phyloP scores from a whole-genome alignment of 2,797 vertebrate genomes.

The Lepidocolaptes lacrymiger region DNA sequence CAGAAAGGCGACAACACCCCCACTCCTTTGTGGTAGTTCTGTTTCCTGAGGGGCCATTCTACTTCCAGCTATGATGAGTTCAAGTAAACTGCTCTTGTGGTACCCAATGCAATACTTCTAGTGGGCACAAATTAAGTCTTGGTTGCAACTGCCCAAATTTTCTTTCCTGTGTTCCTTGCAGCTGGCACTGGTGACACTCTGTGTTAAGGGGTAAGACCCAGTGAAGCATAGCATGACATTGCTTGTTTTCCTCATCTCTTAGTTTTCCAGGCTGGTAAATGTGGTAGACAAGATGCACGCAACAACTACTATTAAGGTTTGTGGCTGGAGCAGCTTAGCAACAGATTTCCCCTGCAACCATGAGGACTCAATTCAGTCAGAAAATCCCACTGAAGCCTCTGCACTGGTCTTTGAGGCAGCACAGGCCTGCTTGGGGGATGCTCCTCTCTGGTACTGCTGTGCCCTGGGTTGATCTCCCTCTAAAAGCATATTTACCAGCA shows the following conservation, averaged over 20 bases:
- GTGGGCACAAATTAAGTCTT: background rate
- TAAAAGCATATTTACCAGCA: background rate
- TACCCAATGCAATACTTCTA: background rate
- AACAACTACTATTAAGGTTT: background rate
- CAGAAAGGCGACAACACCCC: background rate
- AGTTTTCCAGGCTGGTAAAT: background rate
- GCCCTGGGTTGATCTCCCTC: background rate
- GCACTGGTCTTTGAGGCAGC: background rate
- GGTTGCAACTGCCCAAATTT: background rate
- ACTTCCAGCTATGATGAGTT: background rate
- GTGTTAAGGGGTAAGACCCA: background rate
- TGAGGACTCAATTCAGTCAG: background rate
- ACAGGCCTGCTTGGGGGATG: accelerated
- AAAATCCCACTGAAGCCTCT: background rate
- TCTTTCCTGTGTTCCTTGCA: background rate
- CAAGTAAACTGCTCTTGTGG: background rate
- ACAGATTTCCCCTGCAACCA: background rate
- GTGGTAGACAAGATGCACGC: accelerated
- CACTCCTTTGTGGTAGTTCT: background rate
- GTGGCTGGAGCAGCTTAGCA: background rate
- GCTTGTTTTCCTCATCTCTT: background rate
- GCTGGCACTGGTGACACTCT: background rate
- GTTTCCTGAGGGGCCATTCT: background rate
- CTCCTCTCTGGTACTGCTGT: background rate
- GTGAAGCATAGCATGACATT: background rate